These are phyloP conservation scores for Gallinago media DNA, from an alignment of 2,113 vertebrate species.

Conservation along the genomic window DNA sequence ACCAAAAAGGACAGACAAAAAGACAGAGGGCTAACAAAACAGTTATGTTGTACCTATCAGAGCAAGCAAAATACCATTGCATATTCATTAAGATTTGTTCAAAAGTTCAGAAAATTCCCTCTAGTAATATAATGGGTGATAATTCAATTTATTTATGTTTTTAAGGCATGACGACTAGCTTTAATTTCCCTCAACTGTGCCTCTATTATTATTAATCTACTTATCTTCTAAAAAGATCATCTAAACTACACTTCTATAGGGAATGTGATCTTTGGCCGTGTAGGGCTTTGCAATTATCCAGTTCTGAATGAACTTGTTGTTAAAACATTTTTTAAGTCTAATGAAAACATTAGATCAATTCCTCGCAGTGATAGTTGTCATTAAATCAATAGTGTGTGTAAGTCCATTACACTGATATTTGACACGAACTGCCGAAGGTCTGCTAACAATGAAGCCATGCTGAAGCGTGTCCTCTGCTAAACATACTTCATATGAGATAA, in stretches of 20 bases:
- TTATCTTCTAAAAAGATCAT: constrained; percentile 42
- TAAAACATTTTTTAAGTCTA: constrained; percentile 75
- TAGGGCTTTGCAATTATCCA: constrained; percentile 1
- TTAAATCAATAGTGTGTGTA: constrained; percentile 74
- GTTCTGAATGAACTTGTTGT: constrained; percentile 78
- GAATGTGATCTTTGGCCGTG: constrained; percentile 13
- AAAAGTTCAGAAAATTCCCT: constrained; percentile 39
- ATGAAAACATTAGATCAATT: constrained; percentile 78
- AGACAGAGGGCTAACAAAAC: neutral
- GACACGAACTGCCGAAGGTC: constrained; percentile 16
- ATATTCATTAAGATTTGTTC: constrained; percentile 4
- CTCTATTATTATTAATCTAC: constrained; percentile 41
- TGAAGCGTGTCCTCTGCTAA: constrained; percentile 23
- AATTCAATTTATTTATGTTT: constrained; percentile 61
- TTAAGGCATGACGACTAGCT: constrained; percentile 43
- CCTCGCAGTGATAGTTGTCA: constrained; percentile 66
- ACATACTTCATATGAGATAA: constrained; percentile 26
- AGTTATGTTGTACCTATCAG: neutral
- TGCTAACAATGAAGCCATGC: constrained; percentile 15
- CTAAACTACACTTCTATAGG: constrained; percentile 39
- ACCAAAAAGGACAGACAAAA: neutral
- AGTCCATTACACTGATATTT: constrained; percentile 60
- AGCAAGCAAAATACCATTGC: neutral
- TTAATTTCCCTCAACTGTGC: constrained; percentile 40
- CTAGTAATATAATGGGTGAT: constrained; percentile 18